Conservation (phyloP, 2,113 vertebrate species). For the Mola mola region DNA sequence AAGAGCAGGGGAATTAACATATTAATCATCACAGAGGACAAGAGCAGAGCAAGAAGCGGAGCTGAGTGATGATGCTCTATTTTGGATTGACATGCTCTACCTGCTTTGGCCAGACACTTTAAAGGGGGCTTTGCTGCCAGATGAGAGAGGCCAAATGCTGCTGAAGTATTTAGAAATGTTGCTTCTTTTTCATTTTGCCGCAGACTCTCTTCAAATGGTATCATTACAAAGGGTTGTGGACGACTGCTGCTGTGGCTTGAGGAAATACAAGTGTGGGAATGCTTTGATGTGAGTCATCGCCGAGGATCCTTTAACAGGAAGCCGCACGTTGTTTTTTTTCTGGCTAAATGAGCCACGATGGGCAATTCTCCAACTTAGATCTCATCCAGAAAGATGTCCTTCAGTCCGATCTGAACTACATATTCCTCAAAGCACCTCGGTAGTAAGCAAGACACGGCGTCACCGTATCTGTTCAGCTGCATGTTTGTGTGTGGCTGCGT, state of each 20-base stretch:
- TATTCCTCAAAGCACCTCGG: constrained; percentile 23
- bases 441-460: constrained; percentile 24
- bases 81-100: constrained; percentile 15
- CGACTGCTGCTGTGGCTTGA: constrained; percentile 30
- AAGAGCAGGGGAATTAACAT: neutral
- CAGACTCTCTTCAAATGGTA: constrained; percentile 19
- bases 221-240: constrained; percentile 20
- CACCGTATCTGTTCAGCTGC: constrained; percentile 49
- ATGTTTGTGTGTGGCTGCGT: constrained; percentile 31
- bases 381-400: constrained; percentile 7
- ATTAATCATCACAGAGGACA: neutral
- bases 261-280: constrained; percentile 28
- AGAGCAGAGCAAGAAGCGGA: neutral
- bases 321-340: constrained; percentile 11
- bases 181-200: neutral
- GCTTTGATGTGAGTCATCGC: constrained; percentile 14
- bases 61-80: neutral
- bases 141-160: constrained; percentile 15
- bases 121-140: constrained; percentile 1
- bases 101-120: constrained; percentile 21
- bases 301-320: neutral
- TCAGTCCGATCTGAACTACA: constrained; percentile 9
- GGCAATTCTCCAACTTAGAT: constrained; percentile 26
- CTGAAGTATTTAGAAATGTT: constrained; percentile 6
- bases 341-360: constrained; percentile 28